Conservation (phyloP, 2,113 vertebrate species). For the Rhadina sibilatrix region DNA sequence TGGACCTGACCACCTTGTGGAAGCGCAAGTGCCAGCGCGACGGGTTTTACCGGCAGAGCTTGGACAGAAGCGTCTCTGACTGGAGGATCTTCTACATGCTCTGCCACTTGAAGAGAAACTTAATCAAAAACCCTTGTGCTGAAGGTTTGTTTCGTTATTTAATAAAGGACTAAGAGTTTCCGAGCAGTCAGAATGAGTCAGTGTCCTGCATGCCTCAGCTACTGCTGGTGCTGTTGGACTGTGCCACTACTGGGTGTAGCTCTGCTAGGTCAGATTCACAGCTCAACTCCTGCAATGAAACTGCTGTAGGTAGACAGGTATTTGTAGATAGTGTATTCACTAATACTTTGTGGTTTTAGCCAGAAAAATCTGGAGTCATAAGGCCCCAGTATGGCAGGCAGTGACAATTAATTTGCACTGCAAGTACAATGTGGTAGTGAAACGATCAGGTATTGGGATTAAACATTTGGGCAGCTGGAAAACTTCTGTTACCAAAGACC, state of each 20-base stretch:
- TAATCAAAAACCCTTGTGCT: conserved; percentile 73
- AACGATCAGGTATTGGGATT: not conserved
- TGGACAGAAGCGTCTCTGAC: conserved; percentile 54
- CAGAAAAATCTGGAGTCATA: not conserved
- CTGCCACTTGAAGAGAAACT: conserved; percentile 59
- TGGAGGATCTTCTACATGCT: conserved; percentile 76
- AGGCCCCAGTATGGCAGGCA: not conserved
- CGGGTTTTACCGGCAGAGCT: conserved; percentile 20
- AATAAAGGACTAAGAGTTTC: not conserved
- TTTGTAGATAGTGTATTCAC: not conserved
- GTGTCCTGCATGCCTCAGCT: fast-evolving
- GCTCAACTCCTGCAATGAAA: not conserved
- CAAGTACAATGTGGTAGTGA: not conserved
- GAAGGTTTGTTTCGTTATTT: conserved; percentile 64
- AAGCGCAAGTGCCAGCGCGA: conserved; percentile 74
- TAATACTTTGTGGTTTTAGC: not conserved
- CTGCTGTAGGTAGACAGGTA: fast-evolving
- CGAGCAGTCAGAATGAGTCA: not conserved
- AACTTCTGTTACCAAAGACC: not conserved
- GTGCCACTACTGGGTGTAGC: not conserved
- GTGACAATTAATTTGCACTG: not conserved
- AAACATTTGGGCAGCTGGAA: not conserved
- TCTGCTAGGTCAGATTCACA: not conserved
- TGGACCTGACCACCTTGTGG: conserved; percentile 74
- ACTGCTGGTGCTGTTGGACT: not conserved